Conservation (phyloP, 2,888 invertebrate species). For the Choreutis nemorana region DNA sequence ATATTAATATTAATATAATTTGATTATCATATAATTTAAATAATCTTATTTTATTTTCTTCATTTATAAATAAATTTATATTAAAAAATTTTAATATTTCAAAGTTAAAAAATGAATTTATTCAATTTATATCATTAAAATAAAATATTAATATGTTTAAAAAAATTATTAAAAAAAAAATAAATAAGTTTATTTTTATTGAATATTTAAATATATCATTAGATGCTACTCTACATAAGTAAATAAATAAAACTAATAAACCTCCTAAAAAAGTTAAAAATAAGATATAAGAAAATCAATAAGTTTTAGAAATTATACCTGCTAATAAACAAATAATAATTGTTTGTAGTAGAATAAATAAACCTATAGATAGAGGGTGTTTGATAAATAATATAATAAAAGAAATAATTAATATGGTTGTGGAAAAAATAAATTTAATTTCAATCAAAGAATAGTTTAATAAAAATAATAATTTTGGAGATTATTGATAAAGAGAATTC, state of each 20-base stretch:
- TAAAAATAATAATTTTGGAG: constrained; percentile 75
- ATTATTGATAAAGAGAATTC: constrained; percentile 66
- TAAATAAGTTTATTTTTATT: constrained; percentile 23
- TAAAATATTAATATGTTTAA: constrained; percentile 20
- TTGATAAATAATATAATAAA: constrained; percentile 32
- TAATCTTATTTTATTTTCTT: constrained; percentile 51
- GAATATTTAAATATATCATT: constrained; percentile 65
- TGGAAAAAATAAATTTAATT: constrained; percentile 36
- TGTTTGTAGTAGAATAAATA: constrained; percentile 62
- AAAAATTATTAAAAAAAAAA: constrained; percentile 19
- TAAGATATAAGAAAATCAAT: constrained; percentile 70
- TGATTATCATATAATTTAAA: constrained; percentile 63
- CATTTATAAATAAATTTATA: constrained; percentile 20
- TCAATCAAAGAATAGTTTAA: constrained; percentile 69
- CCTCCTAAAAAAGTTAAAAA: constrained; percentile 71
- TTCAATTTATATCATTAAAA: constrained; percentile 26
- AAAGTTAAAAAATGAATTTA: constrained; percentile 32
- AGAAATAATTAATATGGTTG: constrained; percentile 36
- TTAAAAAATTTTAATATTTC: constrained; percentile 22
- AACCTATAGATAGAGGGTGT: constrained; percentile 62
- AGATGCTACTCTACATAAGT: constrained; percentile 68
- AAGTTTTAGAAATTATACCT: constrained; percentile 52
- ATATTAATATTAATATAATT: constrained; percentile 50
- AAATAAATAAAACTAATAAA: constrained; percentile 71
- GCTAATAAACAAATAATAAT: constrained; percentile 47